Evolutionary conservation across 2,888 invertebrate species (phyloP).

Genomic region (Lochmaea crataegi): DNA sequence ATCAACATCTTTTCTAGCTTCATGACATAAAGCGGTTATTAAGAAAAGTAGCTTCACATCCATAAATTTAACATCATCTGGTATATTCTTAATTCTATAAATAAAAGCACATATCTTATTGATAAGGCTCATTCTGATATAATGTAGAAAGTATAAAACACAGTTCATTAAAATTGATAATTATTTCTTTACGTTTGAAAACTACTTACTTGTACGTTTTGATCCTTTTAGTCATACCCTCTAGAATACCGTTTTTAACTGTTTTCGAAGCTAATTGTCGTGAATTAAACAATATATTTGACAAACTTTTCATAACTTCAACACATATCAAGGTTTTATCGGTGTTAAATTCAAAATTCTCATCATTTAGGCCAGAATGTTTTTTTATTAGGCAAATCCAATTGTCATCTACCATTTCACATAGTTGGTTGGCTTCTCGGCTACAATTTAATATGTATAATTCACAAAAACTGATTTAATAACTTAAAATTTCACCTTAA

Average conservation of each 20-base stretch:
- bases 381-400: conserved; percentile 77
- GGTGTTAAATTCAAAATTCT: conserved; percentile 63
- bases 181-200: too few species aligned
- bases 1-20: conserved; percentile 74
- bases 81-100: conserved; percentile 69
- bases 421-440: conserved; percentile 81
- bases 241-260: conserved; percentile 73
- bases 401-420: conserved; percentile 75
- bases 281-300: conserved; percentile 88
- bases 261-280: conserved; percentile 71
- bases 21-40: conserved; percentile 83
- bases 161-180: too few species aligned
- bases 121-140: too few species aligned
- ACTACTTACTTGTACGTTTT: conserved; percentile 69
- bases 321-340: conserved; percentile 71
- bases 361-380: conserved; percentile 71
- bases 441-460: conserved; percentile 65
- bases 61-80: conserved; percentile 82
- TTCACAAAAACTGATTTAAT: background rate
- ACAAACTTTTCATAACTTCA: conserved; percentile 89
- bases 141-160: too few species aligned
- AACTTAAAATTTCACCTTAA: conserved; percentile 68
- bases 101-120: background rate
- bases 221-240: conserved; percentile 79
- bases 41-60: conserved; percentile 91